These are phyloP conservation scores for Papilio polyxenes DNA, from an alignment of 1,140 invertebrate species.

Conservation along the genomic window DNA sequence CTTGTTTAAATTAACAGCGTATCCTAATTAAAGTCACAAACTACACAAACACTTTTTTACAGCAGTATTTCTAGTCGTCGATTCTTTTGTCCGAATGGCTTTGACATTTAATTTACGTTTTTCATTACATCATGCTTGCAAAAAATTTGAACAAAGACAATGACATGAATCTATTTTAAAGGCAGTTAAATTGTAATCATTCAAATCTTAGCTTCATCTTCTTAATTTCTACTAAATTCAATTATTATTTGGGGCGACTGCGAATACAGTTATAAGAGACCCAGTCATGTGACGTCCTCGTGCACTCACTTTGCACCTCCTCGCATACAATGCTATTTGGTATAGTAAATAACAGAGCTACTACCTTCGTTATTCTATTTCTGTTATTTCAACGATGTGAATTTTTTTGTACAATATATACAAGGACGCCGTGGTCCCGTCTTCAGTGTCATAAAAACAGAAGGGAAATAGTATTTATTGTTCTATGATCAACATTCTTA, in stretches of 20 bases:
- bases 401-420: neutral
- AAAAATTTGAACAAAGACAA: neutral
- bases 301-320: neutral
- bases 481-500: neutral
- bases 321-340: neutral
- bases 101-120: slow-evolving; percentile 8
- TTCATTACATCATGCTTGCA: neutral
- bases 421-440: neutral
- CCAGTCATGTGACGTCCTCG: neutral
- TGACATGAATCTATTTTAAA: neutral
- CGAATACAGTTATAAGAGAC: neutral
- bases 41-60: neutral
- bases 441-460: neutral
- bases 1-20: neutral
- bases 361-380: neutral
- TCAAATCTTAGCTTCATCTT: neutral
- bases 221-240: neutral
- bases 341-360: neutral
- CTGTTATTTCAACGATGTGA: too few species aligned
- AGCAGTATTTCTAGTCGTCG: neutral
- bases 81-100: neutral
- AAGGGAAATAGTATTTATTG: neutral
- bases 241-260: neutral
- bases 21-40: neutral
- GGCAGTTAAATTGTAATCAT: neutral